Conservation (phyloP, 1,140 invertebrate species). For the Orchesella cincta region DNA sequence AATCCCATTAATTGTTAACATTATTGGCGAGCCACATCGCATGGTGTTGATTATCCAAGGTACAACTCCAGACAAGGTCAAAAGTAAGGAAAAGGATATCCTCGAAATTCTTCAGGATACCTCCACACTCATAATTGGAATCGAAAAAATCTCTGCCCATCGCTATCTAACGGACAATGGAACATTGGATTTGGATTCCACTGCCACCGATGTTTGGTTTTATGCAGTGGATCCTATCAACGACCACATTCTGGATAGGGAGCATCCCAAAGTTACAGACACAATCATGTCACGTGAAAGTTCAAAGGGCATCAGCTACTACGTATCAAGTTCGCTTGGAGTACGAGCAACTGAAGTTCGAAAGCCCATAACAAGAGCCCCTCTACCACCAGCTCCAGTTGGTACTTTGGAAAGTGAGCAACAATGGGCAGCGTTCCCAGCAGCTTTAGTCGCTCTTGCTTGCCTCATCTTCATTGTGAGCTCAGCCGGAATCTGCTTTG, state of each 20-base stretch:
- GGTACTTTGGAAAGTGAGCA: conserved; percentile 44
- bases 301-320: conserved; percentile 57
- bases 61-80: conserved; percentile 70
- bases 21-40: conserved; percentile 70
- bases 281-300: conserved; percentile 49
- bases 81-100: conserved; percentile 66
- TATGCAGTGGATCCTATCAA: conserved; percentile 78
- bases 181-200: conserved; percentile 69
- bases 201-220: conserved; percentile 83
- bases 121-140: conserved; percentile 71
- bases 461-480: conserved; percentile 82
- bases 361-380: conserved; percentile 61
- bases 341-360: conserved; percentile 70
- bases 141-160: conserved; percentile 73
- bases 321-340: conserved; percentile 65
- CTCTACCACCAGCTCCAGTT: conserved; percentile 53
- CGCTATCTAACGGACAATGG: conserved; percentile 70
- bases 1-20: conserved; percentile 70
- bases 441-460: conserved; percentile 81
- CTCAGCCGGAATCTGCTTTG: conserved; percentile 82
- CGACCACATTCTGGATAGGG: conserved; percentile 71
- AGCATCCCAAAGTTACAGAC: conserved; percentile 68
- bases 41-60: conserved; percentile 75
- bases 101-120: conserved; percentile 71
- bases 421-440: conserved; percentile 74